Evolutionary conservation across 1,140 invertebrate genomes (phyloP).

Genomic region (Ericerus pela): DNA sequence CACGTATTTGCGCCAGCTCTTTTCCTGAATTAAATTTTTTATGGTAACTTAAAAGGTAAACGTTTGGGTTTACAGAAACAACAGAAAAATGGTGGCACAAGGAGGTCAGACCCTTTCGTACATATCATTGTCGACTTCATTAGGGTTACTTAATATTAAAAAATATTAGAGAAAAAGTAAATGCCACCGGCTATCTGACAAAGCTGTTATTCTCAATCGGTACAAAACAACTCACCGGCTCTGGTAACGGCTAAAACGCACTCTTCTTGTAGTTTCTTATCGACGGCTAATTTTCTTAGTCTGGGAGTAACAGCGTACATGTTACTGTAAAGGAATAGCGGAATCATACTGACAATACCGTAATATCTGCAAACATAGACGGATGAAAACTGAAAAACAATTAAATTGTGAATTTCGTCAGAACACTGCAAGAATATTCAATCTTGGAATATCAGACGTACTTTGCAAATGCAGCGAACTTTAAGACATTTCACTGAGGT

Average conservation of each 20-base stretch:
- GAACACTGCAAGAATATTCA: no score
- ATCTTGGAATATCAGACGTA: no score
- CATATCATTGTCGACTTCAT: background rate
- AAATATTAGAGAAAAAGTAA: no score
- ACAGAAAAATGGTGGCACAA: background rate
- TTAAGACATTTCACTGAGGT: no score
- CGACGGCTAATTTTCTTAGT: constrained; percentile 52
- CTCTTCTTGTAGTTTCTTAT: constrained; percentile 51
- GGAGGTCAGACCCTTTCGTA: background rate
- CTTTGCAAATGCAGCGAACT: no score
- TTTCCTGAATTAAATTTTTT: background rate
- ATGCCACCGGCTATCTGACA: no score
- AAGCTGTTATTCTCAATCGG: no score
- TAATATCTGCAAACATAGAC: constrained; percentile 40
- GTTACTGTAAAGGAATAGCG: constrained; percentile 87
- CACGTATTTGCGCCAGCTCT: background rate
- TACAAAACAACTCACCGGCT: constrained; percentile 32
- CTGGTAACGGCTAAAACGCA: constrained; percentile 58
- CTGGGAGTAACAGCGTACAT: constrained; percentile 78
- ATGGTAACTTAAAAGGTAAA: background rate
- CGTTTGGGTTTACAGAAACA: background rate
- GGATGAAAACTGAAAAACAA: background rate
- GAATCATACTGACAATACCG: constrained; percentile 62
- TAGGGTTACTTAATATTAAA: no score
- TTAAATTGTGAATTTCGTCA: no score